Base-by-base conservation (phyloP, 1,140 invertebrate genomes). In the Phortica variegata region DNA sequence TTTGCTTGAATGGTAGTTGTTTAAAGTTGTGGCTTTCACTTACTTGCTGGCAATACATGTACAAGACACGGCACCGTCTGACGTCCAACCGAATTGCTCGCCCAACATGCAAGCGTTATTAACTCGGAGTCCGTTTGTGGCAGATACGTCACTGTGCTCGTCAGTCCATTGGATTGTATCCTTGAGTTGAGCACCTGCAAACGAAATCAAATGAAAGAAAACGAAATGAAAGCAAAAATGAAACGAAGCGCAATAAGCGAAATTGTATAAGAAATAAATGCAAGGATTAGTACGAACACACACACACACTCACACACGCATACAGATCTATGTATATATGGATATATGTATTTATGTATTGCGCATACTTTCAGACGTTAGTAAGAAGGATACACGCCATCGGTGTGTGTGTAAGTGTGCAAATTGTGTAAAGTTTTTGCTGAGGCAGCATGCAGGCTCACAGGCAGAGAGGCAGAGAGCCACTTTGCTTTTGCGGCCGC, bases 31-130 rank as follows among this genome's bases (percentile, higher is more conserved):
- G 19, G 23, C 12, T 32, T 43, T 19, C 49, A 75, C 72, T 83
- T 81, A 93, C 91, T 87, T 59, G 88, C 88, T 54, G 87, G 86
- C 51, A 90, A 77, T 40, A 93, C 82, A 73, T 88, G 84, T 75
- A 93, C 90, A 41, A 89, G 77, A 69, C 91, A 94, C 4, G 91
- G 90, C 54, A 80, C 81, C 49, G 82, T 81, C 77, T 93, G 90
- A 60, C 84, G 82, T 37, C 91, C 91, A 8, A 93, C 84, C 52
- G 81, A 82, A 77, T 93, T 93, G 60, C 82, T 85, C 1, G 90
- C 90, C 89, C 89, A 93, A 65, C 91, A 94, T 9, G 88, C 85
- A 0, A 94, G 77, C 43, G 87, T 89, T 43, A 90, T 90, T 53
- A 90, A 84, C 70, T 93, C 90, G 15, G 82, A 80, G 43, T 84